Conservation (phyloP, 2,113 vertebrate genomes). For the Tylochromis polylepis region DNA sequence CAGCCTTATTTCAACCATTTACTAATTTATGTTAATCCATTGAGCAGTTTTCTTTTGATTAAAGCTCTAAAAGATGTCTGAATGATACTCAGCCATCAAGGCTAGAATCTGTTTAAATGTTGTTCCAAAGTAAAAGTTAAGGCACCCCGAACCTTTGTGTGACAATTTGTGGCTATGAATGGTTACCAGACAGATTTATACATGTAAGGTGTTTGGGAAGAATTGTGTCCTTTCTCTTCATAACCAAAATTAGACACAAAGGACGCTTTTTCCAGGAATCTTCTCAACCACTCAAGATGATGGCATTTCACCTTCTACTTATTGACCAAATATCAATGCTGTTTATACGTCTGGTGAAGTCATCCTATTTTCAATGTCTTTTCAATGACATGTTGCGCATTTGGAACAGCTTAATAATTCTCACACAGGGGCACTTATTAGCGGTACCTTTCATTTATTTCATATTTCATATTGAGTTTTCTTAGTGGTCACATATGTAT, state of each 20-base stretch:
- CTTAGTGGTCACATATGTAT: neutral
- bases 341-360: neutral
- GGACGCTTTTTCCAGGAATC: neutral
- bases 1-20: neutral
- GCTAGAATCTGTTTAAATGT: neutral
- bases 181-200: accelerated
- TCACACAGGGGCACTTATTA: neutral
- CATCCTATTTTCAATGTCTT: neutral
- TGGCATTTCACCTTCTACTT: neutral
- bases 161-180: neutral
- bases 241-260: neutral
- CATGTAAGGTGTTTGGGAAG: neutral
- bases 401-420: neutral
- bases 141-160: neutral
- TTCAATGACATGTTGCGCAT: neutral
- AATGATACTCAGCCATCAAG: neutral
- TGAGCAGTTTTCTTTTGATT: neutral
- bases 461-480: neutral
- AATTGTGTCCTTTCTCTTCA: neutral
- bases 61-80: neutral
- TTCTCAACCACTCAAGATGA: neutral
- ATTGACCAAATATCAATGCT: neutral
- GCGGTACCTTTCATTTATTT: neutral
- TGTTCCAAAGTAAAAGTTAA: neutral
- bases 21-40: neutral